Conservation (phyloP, 1,140 invertebrate genomes). For the Yoshiicerus persimilis region DNA sequence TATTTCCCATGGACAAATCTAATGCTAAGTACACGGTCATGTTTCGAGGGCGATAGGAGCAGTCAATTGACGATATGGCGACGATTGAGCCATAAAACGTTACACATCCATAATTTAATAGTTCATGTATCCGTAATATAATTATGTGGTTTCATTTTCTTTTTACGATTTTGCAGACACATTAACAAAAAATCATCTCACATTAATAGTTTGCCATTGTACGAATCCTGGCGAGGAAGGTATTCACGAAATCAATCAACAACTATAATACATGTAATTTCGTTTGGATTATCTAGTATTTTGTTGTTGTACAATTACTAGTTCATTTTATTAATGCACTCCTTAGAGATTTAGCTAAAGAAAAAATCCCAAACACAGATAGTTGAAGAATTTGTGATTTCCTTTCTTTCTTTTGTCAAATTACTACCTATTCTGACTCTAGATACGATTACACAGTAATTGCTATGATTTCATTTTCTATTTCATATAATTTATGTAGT, state of each 20-base stretch:
- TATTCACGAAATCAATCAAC: neutral
- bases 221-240: neutral
- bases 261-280: neutral
- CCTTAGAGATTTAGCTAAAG: neutral
- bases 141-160: neutral
- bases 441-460: neutral
- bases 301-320: neutral
- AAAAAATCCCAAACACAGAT: neutral
- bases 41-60: neutral
- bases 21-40: neutral
- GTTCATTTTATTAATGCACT: neutral
- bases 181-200: neutral
- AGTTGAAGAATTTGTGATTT: neutral
- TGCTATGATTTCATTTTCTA: neutral
- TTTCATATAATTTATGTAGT: too few species aligned
- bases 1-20: neutral
- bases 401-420: neutral
- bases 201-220: neutral
- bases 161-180: neutral
- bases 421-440: neutral
- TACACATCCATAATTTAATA: neutral
- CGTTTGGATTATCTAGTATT: neutral
- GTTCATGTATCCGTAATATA: neutral
- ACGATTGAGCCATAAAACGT: neutral
- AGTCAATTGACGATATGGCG: neutral